Conservation (phyloP, 2,888 invertebrate genomes). For the Troides aeacus region DNA sequence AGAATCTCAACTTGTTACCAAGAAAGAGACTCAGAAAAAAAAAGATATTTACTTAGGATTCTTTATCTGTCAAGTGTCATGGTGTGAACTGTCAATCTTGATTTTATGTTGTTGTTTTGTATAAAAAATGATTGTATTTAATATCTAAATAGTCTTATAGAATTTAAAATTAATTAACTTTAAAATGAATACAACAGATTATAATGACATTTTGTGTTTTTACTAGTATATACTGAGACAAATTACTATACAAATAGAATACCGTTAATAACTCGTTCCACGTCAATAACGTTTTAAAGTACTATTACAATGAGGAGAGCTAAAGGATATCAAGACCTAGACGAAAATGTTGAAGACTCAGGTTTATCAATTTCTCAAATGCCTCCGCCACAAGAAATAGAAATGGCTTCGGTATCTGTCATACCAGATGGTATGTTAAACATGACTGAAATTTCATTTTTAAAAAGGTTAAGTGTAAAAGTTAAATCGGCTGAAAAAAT, state of each 20-base stretch:
- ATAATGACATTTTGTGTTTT: neutral
- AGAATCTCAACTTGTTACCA: too few relatives aligned
- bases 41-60: too few relatives aligned
- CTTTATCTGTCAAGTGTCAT: neutral
- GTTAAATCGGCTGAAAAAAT: neutral
- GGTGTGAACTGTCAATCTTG: neutral
- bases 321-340: conserved; percentile 82
- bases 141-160: neutral
- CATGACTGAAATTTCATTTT: neutral
- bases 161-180: neutral
- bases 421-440: conserved; percentile 85
- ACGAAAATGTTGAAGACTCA: conserved; percentile 66
- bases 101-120: conserved; percentile 10
- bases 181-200: neutral
- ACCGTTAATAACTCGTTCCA: conserved; percentile 45
- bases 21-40: too few relatives aligned
- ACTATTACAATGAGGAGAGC: conserved; percentile 69
- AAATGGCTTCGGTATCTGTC: conserved; percentile 89
- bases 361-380: conserved; percentile 63
- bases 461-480: neutral
- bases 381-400: conserved; percentile 83
- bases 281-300: conserved; percentile 51
- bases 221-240: neutral
- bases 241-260: neutral
- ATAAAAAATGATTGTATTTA: conserved; percentile 9